Evolutionary conservation across 2,888 invertebrate genomes (phyloP).

Genomic region (Mamestra brassicae): DNA sequence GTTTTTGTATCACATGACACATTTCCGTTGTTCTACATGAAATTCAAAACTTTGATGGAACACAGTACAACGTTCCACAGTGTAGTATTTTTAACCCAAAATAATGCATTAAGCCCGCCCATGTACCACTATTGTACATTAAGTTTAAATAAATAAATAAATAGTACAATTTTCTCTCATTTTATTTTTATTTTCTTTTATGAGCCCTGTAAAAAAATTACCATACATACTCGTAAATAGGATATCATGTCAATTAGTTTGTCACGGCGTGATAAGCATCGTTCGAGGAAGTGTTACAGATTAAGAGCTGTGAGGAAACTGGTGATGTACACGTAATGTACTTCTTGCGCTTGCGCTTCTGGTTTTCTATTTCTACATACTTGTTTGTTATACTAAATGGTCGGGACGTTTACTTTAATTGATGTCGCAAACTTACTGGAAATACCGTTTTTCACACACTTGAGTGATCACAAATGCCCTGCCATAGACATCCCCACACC

Average conservation of each 20-base stretch:
- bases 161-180: neutral
- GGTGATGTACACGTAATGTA: slow-evolving; percentile 54
- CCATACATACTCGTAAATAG: slow-evolving; percentile 22
- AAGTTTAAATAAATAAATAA: too few species aligned
- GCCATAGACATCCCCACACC: neutral
- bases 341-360: slow-evolving; percentile 58
- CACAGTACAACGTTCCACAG: too few species aligned
- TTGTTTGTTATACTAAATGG: neutral
- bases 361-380: slow-evolving; percentile 60
- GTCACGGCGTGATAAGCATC: slow-evolving; percentile 66
- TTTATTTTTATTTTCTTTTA: neutral
- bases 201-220: slow-evolving; percentile 24
- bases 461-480: neutral
- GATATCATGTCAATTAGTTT: slow-evolving; percentile 50
- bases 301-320: slow-evolving; percentile 56
- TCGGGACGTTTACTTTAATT: neutral
- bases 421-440: neutral
- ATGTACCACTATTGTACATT: too few species aligned
- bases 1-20: too few species aligned
- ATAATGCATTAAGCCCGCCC: too few species aligned
- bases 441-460: neutral
- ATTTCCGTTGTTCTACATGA: too few species aligned
- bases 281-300: slow-evolving; percentile 64
- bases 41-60: too few species aligned
- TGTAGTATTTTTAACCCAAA: too few species aligned